Evolutionary conservation across 2,113 vertebrate species (phyloP).

Genomic region (Sorex araneus): DNA sequence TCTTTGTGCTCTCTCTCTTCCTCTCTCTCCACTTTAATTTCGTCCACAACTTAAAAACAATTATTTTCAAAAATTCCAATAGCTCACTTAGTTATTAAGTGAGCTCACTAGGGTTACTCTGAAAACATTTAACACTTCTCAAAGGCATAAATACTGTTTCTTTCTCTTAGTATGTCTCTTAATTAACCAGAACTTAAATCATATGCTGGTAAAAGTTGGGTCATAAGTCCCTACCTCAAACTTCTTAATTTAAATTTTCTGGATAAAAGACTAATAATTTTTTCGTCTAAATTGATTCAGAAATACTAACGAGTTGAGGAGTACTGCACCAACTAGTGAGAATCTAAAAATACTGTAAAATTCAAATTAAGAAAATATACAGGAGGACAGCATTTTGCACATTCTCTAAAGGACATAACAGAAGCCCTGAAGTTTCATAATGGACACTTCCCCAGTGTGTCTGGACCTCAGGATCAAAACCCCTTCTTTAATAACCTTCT

Average conservation of each 20-base stretch:
- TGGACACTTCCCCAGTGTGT: background rate
- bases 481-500: background rate
- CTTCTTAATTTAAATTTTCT: constrained; percentile 23
- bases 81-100: background rate
- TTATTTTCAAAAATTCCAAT: constrained; percentile 18
- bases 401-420: constrained; percentile 9
- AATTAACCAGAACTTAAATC: constrained; percentile 34
- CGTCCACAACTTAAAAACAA: background rate
- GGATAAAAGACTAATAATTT: background rate
- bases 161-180: background rate
- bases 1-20: background rate
- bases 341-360: background rate
- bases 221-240: background rate
- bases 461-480: background rate
- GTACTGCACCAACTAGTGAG: background rate
- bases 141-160: background rate
- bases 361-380: background rate
- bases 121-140: background rate
- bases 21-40: background rate
- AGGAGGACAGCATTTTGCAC: background rate
- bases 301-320: background rate
- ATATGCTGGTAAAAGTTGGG: background rate
- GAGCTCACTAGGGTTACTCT: too few species aligned
- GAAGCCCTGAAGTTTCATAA: background rate
- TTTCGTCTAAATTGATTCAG: background rate